Evolutionary conservation across 2,888 invertebrate genomes (phyloP).

Genomic region (Norana najaformis): DNA sequence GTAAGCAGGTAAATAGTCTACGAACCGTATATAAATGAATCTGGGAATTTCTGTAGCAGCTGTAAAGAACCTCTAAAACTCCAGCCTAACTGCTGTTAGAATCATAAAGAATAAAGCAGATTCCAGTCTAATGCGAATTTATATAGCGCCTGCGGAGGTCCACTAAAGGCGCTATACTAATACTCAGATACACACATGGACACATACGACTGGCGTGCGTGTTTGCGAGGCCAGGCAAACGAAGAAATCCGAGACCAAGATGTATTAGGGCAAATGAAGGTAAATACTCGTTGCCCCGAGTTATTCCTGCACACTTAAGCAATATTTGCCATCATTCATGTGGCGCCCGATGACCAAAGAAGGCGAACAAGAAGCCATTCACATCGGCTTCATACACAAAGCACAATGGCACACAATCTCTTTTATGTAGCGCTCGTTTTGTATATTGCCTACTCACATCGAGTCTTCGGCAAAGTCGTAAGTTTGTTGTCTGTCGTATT

Average conservation of each 20-base stretch:
- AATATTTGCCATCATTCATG: neutral
- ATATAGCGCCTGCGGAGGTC: too few species aligned
- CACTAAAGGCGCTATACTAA: too few species aligned
- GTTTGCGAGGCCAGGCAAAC: too few species aligned
- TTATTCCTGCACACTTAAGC: neutral
- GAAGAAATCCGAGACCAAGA: neutral
- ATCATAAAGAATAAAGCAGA: too few species aligned
- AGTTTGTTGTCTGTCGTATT: neutral
- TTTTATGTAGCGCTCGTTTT: neutral
- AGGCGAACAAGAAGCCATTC: neutral
- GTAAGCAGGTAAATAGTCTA: too few species aligned
- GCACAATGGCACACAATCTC: neutral
- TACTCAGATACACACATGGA: too few species aligned
- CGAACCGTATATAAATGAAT: too few species aligned
- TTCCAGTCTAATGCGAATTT: too few species aligned
- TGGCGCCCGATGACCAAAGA: neutral
- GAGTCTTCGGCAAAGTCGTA: neutral
- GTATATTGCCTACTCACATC: neutral
- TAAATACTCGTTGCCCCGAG: neutral
- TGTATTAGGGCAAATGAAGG: neutral
- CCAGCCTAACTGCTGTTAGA: too few species aligned
- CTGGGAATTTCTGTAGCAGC: too few species aligned
- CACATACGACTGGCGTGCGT: too few species aligned
- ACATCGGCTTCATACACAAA: neutral
- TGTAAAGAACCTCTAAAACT: too few species aligned